Conservation (phyloP, 2,797 vertebrate species). For the Myotis pilosus region DNA sequence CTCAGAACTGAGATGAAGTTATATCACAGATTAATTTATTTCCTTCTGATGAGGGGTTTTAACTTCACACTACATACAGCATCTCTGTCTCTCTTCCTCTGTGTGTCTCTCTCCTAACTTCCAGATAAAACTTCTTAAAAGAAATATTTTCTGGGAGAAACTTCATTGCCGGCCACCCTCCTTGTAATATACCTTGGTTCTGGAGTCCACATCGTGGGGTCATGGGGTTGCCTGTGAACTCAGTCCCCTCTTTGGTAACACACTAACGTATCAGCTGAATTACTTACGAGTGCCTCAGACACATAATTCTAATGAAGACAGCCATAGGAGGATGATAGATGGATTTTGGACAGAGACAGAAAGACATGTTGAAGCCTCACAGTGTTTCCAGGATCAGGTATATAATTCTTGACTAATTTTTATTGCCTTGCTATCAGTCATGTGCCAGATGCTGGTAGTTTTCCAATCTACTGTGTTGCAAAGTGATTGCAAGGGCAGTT, state of each 20-base stretch:
- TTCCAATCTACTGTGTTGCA: background rate
- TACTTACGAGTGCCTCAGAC: constrained; percentile 1
- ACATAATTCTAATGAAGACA: constrained; percentile 23
- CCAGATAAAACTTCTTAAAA: background rate
- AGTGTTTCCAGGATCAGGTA: constrained; percentile 25
- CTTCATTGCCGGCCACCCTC: background rate
- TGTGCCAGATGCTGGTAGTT: background rate
- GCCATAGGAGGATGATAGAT: constrained; percentile 40
- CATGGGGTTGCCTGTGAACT: constrained; percentile 6
- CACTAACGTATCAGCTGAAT: background rate
- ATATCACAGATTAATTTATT: background rate
- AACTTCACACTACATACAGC: background rate
- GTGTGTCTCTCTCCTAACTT: background rate
- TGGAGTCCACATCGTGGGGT: background rate
- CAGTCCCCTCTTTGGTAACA: background rate
- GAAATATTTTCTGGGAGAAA: background rate
- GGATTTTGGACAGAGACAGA: constrained; percentile 30
- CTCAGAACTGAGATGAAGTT: background rate
- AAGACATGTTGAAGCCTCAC: constrained; percentile 49
- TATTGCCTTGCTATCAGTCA: constrained; percentile 40
- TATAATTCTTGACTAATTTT: constrained; percentile 59
- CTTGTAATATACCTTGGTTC: background rate
- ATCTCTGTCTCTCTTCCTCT: background rate
- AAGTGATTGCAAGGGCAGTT: constrained; percentile 16
- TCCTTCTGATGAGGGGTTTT: background rate